Conservation (phyloP, 2,888 invertebrate species). For the Balanococcus diminutus region DNA sequence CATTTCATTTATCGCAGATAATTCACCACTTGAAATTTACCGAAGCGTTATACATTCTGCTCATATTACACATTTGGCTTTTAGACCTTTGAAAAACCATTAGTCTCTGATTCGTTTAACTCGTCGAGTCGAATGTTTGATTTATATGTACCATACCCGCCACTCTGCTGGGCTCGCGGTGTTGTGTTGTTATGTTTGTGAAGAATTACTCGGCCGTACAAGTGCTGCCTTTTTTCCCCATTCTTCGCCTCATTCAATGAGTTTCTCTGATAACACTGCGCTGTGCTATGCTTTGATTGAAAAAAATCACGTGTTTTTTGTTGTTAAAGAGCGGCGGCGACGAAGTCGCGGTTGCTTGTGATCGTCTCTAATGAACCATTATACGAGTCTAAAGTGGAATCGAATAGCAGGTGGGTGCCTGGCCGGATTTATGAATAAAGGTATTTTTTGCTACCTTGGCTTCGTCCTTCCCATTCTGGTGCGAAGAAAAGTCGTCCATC, state of each 20-base stretch:
- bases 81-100: background rate
- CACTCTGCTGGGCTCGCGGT: no score
- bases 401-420: background rate
- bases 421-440: background rate
- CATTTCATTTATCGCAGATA: background rate
- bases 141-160: background rate
- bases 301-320: background rate
- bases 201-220: background rate
- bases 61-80: background rate
- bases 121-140: background rate
- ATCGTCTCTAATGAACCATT: constrained; percentile 11
- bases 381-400: background rate
- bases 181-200: background rate
- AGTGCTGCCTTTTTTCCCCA: background rate
- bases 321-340: background rate
- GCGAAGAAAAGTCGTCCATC: no score
- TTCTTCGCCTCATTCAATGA: background rate
- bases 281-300: background rate
- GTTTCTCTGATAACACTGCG: no score
- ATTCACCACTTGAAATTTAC: background rate
- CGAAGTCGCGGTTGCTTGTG: background rate
- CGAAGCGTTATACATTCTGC: constrained; percentile 2
- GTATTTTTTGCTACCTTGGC: background rate
- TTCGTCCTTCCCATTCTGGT: no score
- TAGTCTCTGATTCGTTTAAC: background rate